Percentiles rank a stretch among this genome's conserved stretches.
phyloP scores from a whole-genome alignment of 1,140 invertebrate species.

The Contarinia nasturtii region DNA sequence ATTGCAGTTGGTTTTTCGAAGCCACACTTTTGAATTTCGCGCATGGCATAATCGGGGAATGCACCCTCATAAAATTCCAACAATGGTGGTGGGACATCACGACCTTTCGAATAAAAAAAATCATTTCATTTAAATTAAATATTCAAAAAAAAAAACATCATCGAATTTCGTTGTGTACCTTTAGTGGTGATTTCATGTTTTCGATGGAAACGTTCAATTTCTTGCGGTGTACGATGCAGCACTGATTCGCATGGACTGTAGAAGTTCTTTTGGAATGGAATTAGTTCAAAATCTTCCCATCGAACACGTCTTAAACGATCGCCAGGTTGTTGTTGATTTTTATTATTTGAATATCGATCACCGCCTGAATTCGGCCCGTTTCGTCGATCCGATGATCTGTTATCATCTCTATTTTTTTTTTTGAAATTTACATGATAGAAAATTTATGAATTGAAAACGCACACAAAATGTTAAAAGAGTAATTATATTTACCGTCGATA shows the following conservation, averaged over 20 bases:
- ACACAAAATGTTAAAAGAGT: no score
- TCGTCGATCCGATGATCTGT: slow-evolving; percentile 11
- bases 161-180: no score
- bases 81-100: slow-evolving; percentile 62
- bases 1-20: slow-evolving; percentile 78
- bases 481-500: background rate
- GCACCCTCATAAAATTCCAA: slow-evolving; percentile 64
- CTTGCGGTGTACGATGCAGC: slow-evolving; percentile 39
- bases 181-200: slow-evolving; percentile 64
- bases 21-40: slow-evolving; percentile 58
- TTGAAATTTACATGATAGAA: no score
- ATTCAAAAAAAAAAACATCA: no score
- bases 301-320: slow-evolving; percentile 58
- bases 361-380: slow-evolving; percentile 23
- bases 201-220: slow-evolving; percentile 54
- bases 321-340: slow-evolving; percentile 32
- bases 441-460: no score
- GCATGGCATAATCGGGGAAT: slow-evolving; percentile 64
- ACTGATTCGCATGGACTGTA: slow-evolving; percentile 65
- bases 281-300: slow-evolving; percentile 60
- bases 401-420: no score
- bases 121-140: no score
- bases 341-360: slow-evolving; percentile 8
- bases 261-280: slow-evolving; percentile 85
- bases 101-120: no score